Percentiles rank a stretch among this genome's conserved stretches.
Evolutionary conservation across 1,140 invertebrate genomes (phyloP).

Genomic region (Bursaphelenchus mucronatus): DNA sequence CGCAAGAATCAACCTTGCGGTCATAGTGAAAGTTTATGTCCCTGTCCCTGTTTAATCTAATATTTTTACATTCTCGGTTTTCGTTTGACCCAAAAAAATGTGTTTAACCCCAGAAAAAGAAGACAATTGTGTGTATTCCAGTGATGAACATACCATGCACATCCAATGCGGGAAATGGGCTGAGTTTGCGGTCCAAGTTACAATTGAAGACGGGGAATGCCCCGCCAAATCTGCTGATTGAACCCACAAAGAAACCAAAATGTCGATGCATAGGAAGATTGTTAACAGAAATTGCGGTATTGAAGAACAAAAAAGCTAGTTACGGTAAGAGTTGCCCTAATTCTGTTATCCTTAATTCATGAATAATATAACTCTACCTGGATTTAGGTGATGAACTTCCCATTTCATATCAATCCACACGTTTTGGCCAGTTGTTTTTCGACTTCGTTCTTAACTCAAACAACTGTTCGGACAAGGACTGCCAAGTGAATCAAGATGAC

Average conservation of each 20-base stretch:
- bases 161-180: no score
- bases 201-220: no score
- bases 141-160: no score
- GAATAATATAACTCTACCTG: slow-evolving; percentile 7
- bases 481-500: slow-evolving; percentile 50
- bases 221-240: no score
- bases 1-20: no score
- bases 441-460: slow-evolving; percentile 42
- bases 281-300: slow-evolving; percentile 31
- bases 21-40: no score
- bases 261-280: slow-evolving; percentile 38
- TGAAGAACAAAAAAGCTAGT: slow-evolving; percentile 37
- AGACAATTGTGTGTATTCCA: no score
- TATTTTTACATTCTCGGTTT: no score
- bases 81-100: no score
- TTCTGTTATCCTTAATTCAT: background rate
- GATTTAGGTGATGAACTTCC: slow-evolving; percentile 31
- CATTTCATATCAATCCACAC: slow-evolving; percentile 30
- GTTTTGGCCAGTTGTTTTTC: slow-evolving; percentile 49
- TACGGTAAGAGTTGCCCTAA: slow-evolving; percentile 21
- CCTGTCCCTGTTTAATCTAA: no score
- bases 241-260: slow-evolving; percentile 1
- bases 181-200: no score
- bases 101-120: no score
- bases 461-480: slow-evolving; percentile 42